Percentiles rank a stretch among this genome's conserved stretches.
phyloP scores from a whole-genome alignment of 92 coral and sea anemone genomes.

The Porites cylindrica region DNA sequence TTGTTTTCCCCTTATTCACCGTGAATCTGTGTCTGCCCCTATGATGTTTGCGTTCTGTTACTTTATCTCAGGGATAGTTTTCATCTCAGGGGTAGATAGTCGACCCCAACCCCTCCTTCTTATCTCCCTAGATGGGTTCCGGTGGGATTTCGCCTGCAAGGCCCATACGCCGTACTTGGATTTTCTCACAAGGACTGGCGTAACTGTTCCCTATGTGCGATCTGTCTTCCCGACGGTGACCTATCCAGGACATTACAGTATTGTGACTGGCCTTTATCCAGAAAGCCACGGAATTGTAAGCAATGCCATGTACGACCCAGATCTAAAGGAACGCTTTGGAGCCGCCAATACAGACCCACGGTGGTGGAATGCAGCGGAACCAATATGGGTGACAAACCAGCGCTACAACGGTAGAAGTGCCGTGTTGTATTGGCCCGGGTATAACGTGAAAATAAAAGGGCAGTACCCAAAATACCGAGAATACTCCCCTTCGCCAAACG shows the following conservation, averaged over 20 bases:
- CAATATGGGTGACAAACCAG: slow-evolving; percentile 93
- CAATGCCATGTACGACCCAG: slow-evolving; percentile 89
- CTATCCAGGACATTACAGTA: slow-evolving; percentile 81
- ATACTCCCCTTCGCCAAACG: slow-evolving; percentile 50
- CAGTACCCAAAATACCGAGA: slow-evolving; percentile 61
- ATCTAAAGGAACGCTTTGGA: slow-evolving; percentile 63
- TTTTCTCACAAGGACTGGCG: slow-evolving; percentile 78
- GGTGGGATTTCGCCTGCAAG: slow-evolving; percentile 88
- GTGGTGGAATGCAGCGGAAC: slow-evolving; percentile 94
- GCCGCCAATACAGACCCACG: slow-evolving; percentile 73
- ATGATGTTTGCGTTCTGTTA: not conserved
- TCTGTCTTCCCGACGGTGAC: slow-evolving; percentile 88
- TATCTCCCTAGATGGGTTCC: slow-evolving; percentile 90
- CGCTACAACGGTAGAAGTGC: slow-evolving; percentile 87
- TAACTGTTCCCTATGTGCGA: slow-evolving; percentile 74
- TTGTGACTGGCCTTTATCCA: slow-evolving; percentile 93
- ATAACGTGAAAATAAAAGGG: slow-evolving; percentile 75
- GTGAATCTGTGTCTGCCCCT: not conserved
- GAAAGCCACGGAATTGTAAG: slow-evolving; percentile 92
- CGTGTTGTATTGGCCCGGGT: slow-evolving; percentile 90
- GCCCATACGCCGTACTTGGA: slow-evolving; percentile 84
- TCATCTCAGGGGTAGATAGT: not conserved
- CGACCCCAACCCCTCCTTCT: slow-evolving; percentile 72
- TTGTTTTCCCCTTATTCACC: not conserved
- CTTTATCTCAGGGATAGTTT: not conserved